Base-by-base conservation (phyloP, 2,888 invertebrate genomes). In the Margaritifera margaritifera region DNA sequence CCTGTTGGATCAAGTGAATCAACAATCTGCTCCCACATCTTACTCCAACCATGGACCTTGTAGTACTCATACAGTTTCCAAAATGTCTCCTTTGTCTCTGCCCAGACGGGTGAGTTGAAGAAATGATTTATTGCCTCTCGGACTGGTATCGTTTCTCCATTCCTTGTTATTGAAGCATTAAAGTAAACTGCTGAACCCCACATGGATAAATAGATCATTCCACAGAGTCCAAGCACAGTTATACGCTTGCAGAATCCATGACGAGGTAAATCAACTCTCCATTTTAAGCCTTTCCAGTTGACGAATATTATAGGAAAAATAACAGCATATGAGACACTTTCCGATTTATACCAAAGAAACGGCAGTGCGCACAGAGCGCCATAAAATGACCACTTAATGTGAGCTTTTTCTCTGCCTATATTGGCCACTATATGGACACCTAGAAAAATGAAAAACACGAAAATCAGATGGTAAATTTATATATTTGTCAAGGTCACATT, bases 381-480 rank as follows among this genome's bases (percentile, higher is more conserved):
- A 0, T 93, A 64, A 0, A 96, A 86, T 0, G 95, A 92, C 87
- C 93, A 92, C 91, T 93, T 93, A 52, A 95, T 91, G 0, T 92
- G 90, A 1, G 96, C 96, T 82, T 92, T 91, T 86, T 97, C 94
- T 2, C 94, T 92, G 0, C 97, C 97, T 75, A 97, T 94, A 86
- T 97, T 98, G 42, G 97, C 97, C 15, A 97, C 95, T 0, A 94
- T 92, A 94, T 96, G 95, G 0, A 96, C 95, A 81, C 97, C 98
- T 96, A 88, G 25, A 90, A 86, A 27, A 58, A 71, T 66, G 66
- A 63, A 25, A 70, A 52, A 58, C 20, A 24, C 24, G 8, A 59
- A 59, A 54, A 24, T 27, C 22, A 6, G 19, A 61, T 31, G 42
- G n/a, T 50, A 4, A 18, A 50, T 25, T 24, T 22, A n/a, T 22